These are phyloP conservation scores for Cantharis lateralis DNA, from an alignment of 2,888 invertebrate species.

Conservation along the genomic window DNA sequence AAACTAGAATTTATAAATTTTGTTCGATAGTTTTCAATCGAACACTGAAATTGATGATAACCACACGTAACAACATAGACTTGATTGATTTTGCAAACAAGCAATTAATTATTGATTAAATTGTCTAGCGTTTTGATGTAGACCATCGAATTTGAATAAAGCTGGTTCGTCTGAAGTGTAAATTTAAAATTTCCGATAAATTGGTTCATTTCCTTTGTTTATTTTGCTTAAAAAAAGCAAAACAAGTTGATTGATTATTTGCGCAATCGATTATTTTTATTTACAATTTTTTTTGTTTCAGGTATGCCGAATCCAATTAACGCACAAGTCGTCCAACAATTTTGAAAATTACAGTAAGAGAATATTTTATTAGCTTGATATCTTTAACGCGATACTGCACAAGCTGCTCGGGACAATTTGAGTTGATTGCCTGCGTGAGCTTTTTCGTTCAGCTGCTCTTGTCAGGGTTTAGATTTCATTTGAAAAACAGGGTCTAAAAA, in stretches of 20 bases:
- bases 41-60: background rate
- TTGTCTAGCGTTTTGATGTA: slow-evolving; percentile 1
- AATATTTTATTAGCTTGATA: slow-evolving; percentile 28
- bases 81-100: slow-evolving; percentile 3
- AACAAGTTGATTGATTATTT: background rate
- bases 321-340: background rate
- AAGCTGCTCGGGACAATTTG: slow-evolving; percentile 36
- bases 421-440: slow-evolving; percentile 40
- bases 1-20: background rate
- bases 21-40: background rate
- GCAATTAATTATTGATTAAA: slow-evolving; percentile 9
- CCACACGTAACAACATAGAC: slow-evolving; percentile 2
- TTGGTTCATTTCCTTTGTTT: background rate
- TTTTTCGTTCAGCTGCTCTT: slow-evolving; percentile 29
- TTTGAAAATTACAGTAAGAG: background rate
- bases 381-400: slow-evolving; percentile 29
- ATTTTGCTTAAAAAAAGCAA: background rate
- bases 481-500: slow-evolving; percentile 30
- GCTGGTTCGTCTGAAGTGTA: background rate
- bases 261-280: background rate
- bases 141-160: background rate
- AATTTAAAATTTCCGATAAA: background rate
- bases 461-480: slow-evolving; percentile 21
- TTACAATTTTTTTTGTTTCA: background rate
- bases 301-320: background rate